A percentile compares a stretch with the other conserved stretches of the same genome.
phyloP scores from a whole-genome alignment of 1,140 invertebrate genomes.

The Palaemon carinicauda region DNA sequence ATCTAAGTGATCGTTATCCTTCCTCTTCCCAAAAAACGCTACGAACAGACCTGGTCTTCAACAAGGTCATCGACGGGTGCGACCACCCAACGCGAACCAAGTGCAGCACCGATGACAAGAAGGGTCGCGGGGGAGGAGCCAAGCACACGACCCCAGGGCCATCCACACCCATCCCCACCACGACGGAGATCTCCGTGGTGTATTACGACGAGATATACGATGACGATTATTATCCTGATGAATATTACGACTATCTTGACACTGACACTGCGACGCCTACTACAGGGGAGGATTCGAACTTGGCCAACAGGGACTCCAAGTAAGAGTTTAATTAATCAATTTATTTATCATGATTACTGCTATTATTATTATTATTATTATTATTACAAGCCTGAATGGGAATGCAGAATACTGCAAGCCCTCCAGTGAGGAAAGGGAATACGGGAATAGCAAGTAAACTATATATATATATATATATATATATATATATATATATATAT shows the following conservation, averaged over 20 bases:
- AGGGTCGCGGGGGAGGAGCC: conserved; percentile 35
- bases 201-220: too few species aligned
- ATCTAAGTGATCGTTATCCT: neutral
- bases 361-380: too few species aligned
- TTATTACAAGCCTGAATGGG: too few species aligned
- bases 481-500: too few species aligned
- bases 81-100: conserved; percentile 89
- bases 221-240: conserved; percentile 57
- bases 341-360: neutral
- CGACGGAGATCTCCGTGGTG: conserved; percentile 41
- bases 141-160: conserved; percentile 29
- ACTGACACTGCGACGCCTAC: neutral
- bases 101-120: conserved; percentile 67
- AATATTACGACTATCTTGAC: conserved; percentile 46
- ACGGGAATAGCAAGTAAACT: too few species aligned
- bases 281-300: neutral
- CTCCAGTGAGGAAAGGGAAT: too few species aligned
- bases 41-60: conserved; percentile 80
- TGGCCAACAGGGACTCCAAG: neutral
- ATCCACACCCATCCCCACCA: conserved; percentile 57
- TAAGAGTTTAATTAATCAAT: neutral
- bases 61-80: conserved; percentile 89
- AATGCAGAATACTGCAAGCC: too few species aligned
- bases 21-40: neutral
- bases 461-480: too few species aligned